Percentiles rank a stretch among this genome's conserved stretches.
These are phyloP conservation scores for Remorina albescens DNA, from an alignment of 2,797 vertebrate genomes.

Conservation along the genomic window DNA sequence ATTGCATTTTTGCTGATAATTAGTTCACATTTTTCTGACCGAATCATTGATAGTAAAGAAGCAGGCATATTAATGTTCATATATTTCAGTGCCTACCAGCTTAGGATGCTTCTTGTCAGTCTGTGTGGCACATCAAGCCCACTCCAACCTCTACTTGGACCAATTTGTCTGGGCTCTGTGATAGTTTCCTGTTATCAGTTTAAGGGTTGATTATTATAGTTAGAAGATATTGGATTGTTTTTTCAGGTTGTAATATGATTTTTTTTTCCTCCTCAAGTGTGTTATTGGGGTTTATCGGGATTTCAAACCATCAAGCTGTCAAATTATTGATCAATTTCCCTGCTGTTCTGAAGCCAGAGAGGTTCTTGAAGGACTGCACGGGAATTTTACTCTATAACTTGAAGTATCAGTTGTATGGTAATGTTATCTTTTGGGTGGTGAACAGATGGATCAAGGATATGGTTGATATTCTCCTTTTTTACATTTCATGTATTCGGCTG, in stretches of 20 bases:
- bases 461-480: conserved; percentile 1
- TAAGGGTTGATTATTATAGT: conserved; percentile 26
- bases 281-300: conserved; percentile 36
- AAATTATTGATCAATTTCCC: neutral
- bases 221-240: conserved; percentile 58
- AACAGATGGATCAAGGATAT: neutral
- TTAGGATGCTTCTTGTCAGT: neutral
- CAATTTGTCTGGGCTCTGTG: too few relatives aligned
- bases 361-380: too few relatives aligned
- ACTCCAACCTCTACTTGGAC: neutral
- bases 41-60: conserved; percentile 24
- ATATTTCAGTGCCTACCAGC: neutral
- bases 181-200: conserved; percentile 28
- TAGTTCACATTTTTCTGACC: neutral
- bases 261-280: conserved; percentile 15
- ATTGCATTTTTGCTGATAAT: conserved; percentile 27
- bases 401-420: neutral
- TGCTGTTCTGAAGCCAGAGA: too few relatives aligned
- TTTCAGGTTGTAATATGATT: conserved; percentile 31
- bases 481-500: too few relatives aligned
- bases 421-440: neutral
- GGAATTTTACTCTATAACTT: neutral
- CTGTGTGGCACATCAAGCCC: too few relatives aligned
- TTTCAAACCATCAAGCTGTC: conserved; percentile 26
- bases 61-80: neutral